Evolutionary conservation across 2,888 invertebrate species (phyloP).

Genomic region (Drosophila ustulata): DNA sequence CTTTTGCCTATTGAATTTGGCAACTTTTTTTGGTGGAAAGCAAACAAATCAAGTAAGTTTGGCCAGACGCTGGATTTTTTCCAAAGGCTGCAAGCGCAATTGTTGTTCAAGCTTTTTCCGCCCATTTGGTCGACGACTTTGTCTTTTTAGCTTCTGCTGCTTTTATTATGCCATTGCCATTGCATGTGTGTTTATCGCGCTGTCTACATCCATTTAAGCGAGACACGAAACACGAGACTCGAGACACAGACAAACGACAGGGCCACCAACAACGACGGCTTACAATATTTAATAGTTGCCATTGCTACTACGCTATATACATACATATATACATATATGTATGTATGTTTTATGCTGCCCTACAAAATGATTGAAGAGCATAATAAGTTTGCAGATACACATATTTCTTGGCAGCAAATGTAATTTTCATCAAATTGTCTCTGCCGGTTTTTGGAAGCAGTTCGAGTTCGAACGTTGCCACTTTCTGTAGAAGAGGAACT

Average conservation of each 20-base stretch:
- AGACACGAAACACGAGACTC: conserved; percentile 5
- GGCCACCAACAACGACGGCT: conserved; percentile 18
- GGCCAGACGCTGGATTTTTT: neutral
- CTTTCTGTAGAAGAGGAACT: no score
- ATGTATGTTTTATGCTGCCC: no score
- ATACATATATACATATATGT: no score
- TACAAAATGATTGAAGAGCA: neutral
- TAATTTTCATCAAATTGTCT: neutral
- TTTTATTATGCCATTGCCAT: neutral
- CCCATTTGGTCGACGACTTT: conserved; percentile 11
- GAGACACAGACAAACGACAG: conserved; percentile 28
- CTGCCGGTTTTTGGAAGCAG: no score
- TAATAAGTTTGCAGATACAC: neutral
- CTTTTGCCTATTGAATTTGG: neutral
- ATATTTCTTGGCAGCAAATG: neutral
- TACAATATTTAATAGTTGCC: conserved; percentile 30
- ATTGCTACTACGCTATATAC: neutral
- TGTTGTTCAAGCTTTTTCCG: conserved; percentile 1
- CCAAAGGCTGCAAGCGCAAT: no score
- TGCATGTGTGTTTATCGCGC: conserved; percentile 18
- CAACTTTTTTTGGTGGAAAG: no score
- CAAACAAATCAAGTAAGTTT: neutral
- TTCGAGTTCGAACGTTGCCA: no score
- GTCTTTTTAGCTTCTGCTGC: conserved; percentile 4
- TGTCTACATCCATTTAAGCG: conserved; percentile 16